Base-by-base conservation (phyloP, 2,113 vertebrate genomes). In the Hippopotamus amphibius region DNA sequence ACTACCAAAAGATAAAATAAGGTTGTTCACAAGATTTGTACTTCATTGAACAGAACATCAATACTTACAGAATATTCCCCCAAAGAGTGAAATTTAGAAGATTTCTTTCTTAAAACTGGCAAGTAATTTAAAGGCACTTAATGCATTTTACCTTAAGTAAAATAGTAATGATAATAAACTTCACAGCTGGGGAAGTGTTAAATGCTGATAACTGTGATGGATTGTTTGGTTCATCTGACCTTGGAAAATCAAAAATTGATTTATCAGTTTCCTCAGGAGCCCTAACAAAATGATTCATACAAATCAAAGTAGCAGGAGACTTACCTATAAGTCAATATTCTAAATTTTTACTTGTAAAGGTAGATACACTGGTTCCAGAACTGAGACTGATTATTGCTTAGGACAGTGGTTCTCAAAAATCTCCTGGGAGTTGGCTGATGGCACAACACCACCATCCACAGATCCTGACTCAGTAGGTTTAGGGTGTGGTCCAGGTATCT, bases 281-380 rank as follows among this genome's bases (percentile, higher is more conserved):
- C 33, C 55, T 91, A 65, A 93, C 68, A 17, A 97, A 95, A 95
- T 94, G 61, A 95, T 82, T 85, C 61, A 85, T 48, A 95, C 33
- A 95, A 89, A 89, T 89, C 21, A 96, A 95, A 92, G 5, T 48
- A 68, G 57, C 19, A 93, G 30, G 68, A 87, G 21, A 77, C 88
- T 92, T 88, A 83, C 12, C n/a, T 55, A 88, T 43, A 85, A 81
- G 55, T 50, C 37, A 65, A 22, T 53, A 86, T 11, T 68, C 43
- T 83, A 83, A 48, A 77, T 57, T 86, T 97, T 89, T 84, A 43
- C 53, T 82, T 96, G 5, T 41, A 90, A 80, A 17, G 21, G 21
- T 46, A 87, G 55, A 68, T 53, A 76, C 7, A 79, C 30, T 63
- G 15, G 61, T 12, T 88, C 65, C 74, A 83, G 53, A 94, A 90